A percentile compares a stretch with the other conserved stretches of the same genome.
These are phyloP conservation scores for Drosophila eugracilis DNA, from an alignment of 1,140 invertebrate genomes.

Conservation along the genomic window DNA sequence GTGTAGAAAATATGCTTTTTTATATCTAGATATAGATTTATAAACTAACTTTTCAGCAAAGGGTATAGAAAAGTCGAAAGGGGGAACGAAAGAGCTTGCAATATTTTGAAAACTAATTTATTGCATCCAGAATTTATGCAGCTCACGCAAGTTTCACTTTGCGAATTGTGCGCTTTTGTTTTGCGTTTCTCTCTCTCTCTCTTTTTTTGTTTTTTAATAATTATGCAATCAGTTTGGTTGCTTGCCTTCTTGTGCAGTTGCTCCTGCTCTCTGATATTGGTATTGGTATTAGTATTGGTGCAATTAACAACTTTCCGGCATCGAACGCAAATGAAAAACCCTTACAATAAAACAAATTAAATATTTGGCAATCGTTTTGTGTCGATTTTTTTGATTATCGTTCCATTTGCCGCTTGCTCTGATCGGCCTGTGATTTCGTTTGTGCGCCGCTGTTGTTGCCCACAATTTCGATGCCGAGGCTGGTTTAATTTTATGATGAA, in stretches of 20 bases:
- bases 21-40: no score
- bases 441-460: conserved; percentile 4
- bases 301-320: conserved; percentile 51
- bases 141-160: conserved; percentile 70
- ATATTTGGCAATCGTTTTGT: conserved; percentile 63
- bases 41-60: no score
- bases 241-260: conserved; percentile 18
- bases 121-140: conserved; percentile 71
- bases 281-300: no score
- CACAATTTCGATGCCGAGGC: conserved; percentile 19
- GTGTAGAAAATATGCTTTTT: no score
- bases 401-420: conserved; percentile 35
- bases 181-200: no score
- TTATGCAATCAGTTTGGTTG: conserved; percentile 62
- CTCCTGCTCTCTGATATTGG: conserved; percentile 13
- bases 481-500: conserved; percentile 60
- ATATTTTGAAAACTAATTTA: conserved; percentile 53
- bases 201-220: no score
- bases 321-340: conserved; percentile 42
- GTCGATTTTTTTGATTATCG: conserved; percentile 44
- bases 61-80: conserved; percentile 15
- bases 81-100: not conserved
- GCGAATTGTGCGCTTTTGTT: conserved; percentile 17
- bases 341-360: conserved; percentile 51
- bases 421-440: conserved; percentile 18